A percentile compares a stretch with the other conserved stretches of the same genome.
phyloP scores from a whole-genome alignment of 2,888 invertebrate genomes.

The Steromphala cineraria region DNA sequence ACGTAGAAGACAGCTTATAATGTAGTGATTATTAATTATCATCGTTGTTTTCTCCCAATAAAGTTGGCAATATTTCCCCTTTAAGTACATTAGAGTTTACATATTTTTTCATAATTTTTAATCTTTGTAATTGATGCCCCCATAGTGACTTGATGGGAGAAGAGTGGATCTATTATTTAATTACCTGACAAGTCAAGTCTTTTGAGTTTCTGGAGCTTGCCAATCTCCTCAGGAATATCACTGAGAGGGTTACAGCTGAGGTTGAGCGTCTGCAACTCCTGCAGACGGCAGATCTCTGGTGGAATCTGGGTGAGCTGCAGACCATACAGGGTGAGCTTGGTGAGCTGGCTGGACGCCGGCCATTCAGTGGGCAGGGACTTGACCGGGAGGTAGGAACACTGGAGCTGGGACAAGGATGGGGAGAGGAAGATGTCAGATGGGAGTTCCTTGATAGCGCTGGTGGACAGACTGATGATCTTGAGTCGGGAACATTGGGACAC shows the following conservation, averaged over 20 bases:
- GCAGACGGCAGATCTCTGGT: constrained; percentile 50
- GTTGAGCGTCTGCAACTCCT: constrained; percentile 49
- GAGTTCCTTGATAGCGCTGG: constrained; percentile 45
- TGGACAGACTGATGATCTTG: constrained; percentile 46
- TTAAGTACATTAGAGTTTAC: too few relatives aligned
- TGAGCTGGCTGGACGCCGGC: constrained; percentile 45
- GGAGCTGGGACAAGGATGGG: constrained; percentile 35
- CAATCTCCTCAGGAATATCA: constrained; percentile 59
- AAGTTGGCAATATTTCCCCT: too few relatives aligned
- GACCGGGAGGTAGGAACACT: constrained; percentile 44
- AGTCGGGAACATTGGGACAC: constrained; percentile 46
- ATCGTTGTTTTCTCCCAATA: too few relatives aligned
- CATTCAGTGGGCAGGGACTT: constrained; percentile 49
- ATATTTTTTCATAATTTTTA: too few relatives aligned
- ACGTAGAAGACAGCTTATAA: not conserved
- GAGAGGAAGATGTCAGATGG: constrained; percentile 52
- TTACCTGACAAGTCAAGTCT: constrained; percentile 56
- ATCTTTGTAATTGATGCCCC: too few relatives aligned
- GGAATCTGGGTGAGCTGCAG: constrained; percentile 59
- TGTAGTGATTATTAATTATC: too few relatives aligned
- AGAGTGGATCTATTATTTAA: not conserved
- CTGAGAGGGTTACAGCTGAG: constrained; percentile 63
- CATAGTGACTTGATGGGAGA: too few relatives aligned
- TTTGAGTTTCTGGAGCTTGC: constrained; percentile 51
- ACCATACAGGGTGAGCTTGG: constrained; percentile 52